Conservation (phyloP, 2,888 invertebrate genomes). For the Endomychus coccineus region DNA sequence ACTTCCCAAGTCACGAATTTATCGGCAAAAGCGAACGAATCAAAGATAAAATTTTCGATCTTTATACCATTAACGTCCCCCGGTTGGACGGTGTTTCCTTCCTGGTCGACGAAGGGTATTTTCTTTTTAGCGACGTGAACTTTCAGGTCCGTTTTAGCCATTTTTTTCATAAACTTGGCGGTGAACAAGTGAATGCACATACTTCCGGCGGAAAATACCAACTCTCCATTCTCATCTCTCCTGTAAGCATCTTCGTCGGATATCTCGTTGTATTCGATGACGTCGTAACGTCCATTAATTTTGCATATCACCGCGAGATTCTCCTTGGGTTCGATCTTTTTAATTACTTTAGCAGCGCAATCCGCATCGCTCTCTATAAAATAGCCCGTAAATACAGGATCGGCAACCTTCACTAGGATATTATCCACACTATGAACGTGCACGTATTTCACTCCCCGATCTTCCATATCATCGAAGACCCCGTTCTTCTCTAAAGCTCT, state of each 20-base stretch:
- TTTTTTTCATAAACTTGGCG: constrained; percentile 68
- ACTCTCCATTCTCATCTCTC: constrained; percentile 64
- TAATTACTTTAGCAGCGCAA: constrained; percentile 92
- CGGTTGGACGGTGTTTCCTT: constrained; percentile 66
- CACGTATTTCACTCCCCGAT: constrained; percentile 74
- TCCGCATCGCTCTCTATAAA: constrained; percentile 82
- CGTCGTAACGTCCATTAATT: constrained; percentile 76
- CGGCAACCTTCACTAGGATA: constrained; percentile 94
- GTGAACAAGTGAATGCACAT: constrained; percentile 98
- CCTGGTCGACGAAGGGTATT: constrained; percentile 73
- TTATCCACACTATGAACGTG: constrained; percentile 99
- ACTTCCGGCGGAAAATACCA: constrained; percentile 88
- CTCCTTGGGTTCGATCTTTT: constrained; percentile 82
- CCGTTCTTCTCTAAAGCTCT: constrained; percentile 67
- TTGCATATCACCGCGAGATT: constrained; percentile 92
- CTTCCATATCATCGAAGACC: constrained; percentile 70
- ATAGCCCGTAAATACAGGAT: constrained; percentile 93
- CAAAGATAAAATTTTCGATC: constrained; percentile 96
- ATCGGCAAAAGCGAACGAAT: constrained; percentile 89
- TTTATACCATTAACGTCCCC: constrained; percentile 90
- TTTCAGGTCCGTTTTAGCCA: constrained; percentile 70
- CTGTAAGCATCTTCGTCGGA: constrained; percentile 76
- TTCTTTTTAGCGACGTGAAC: constrained; percentile 96
- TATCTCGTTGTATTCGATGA: constrained; percentile 95
- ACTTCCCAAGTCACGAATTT: constrained; percentile 93